Base-by-base conservation (phyloP, 2,888 invertebrate species). In the Oscheius sp. region DNA sequence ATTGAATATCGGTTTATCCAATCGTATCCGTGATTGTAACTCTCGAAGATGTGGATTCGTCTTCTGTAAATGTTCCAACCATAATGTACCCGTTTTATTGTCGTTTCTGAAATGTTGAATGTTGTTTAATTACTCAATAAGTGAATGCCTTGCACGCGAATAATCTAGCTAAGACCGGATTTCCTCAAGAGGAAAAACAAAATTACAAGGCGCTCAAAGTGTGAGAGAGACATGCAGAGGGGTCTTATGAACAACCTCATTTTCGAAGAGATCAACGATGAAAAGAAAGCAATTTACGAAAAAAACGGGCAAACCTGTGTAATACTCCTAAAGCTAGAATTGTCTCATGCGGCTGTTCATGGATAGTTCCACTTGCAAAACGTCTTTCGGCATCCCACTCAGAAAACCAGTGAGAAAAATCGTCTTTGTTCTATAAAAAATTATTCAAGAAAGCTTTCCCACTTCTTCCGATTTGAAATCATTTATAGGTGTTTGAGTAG, bases 291-390 rank as follows among this genome's bases (percentile, higher is more conserved):
- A n/a, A n/a, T n/a, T n/a, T n/a, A n/a, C n/a, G n/a, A n/a, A n/a
- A n/a, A n/a, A n/a, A n/a, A n/a, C n/a, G n/a, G n/a, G 14, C 24
- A 3, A 30, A 68, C 71, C 67, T 70, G 24, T 62, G 66, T 14
- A 77, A 22, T 12, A 74, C 74, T 14, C 70, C 77, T 49, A 77
- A 41, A 0, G 77, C 83, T 14, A 81, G 68, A 22, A 85, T 75
- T 0, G 81, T 83, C 54, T 81, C 78, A 30, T 80, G 72, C 17
- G 65, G 63, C 56, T 85, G 85, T 57, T 85, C 77, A 63, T 85
- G 85, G 5, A 85, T 67, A 14, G 72, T 65, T 45, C 70, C 36
- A 47, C 62, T 69, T 49, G 50, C 67, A 51, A 36, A 47, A n/a
- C 30, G 8, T 33, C 72, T 38, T 57, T 61, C 33, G n/a, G 68